Conservation (phyloP, 2,888 invertebrate genomes). For the Diarsia brunnea region DNA sequence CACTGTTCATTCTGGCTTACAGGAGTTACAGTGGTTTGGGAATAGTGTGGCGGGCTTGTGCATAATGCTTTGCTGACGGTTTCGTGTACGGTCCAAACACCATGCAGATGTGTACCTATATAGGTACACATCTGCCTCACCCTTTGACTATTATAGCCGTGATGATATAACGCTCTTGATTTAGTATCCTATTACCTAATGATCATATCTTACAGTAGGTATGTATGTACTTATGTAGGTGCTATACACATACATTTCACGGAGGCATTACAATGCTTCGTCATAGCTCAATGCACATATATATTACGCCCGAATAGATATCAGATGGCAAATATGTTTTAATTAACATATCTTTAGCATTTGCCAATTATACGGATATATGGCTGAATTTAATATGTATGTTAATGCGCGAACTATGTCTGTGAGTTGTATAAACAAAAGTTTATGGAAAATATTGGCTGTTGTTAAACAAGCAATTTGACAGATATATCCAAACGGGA, state of each 20-base stretch:
- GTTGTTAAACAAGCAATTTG: no score
- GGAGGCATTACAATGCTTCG: neutral
- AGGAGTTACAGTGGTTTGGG: no score
- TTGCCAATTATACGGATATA: constrained; percentile 21
- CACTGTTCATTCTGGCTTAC: no score
- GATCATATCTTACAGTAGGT: constrained; percentile 2
- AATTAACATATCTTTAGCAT: constrained; percentile 54
- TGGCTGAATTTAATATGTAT: constrained; percentile 16
- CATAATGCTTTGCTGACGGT: no score
- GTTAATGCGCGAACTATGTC: constrained; percentile 8
- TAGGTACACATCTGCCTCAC: neutral
- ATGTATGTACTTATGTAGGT: constrained; percentile 2
- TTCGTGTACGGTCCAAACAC: no score
- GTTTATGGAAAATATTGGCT: neutral
- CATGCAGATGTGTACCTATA: no score
- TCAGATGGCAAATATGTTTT: constrained; percentile 60
- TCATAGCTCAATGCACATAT: constrained; percentile 38
- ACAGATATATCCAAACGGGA: neutral
- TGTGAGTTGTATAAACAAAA: neutral
- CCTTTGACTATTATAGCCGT: neutral
- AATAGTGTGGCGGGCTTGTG: no score
- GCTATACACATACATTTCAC: neutral
- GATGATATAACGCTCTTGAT: neutral
- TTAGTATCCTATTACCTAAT: neutral
- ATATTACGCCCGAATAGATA: constrained; percentile 35